These are phyloP conservation scores for Lithophane socia DNA, from an alignment of 2,888 invertebrate species.

Conservation along the genomic window DNA sequence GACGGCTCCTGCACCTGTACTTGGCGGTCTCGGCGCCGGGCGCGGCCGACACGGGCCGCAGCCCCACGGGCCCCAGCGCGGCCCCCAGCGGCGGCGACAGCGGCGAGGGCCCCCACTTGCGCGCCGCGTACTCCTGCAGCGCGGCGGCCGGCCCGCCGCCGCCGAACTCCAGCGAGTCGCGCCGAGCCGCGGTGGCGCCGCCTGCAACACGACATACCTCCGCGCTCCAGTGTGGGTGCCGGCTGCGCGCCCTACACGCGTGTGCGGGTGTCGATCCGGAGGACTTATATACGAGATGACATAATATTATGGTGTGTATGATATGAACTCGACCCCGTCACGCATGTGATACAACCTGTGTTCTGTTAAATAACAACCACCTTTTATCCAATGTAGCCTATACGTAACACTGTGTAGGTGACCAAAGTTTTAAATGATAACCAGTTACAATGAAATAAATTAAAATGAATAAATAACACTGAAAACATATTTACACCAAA, in stretches of 20 bases:
- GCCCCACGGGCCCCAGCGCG: slow-evolving; percentile 93
- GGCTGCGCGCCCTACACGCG: slow-evolving; percentile 64
- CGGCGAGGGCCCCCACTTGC: slow-evolving; percentile 91
- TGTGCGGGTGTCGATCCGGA: slow-evolving; percentile 25
- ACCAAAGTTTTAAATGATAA: slow-evolving; percentile 16
- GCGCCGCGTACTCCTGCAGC: slow-evolving; percentile 88
- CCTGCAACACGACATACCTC: slow-evolving; percentile 83
- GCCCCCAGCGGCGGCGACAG: slow-evolving; percentile 93
- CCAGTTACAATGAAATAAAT: slow-evolving; percentile 10
- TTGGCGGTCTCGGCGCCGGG: slow-evolving; percentile 97
- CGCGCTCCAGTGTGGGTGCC: slow-evolving; percentile 71
- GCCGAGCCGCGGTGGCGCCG: slow-evolving; percentile 86
- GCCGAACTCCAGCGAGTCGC: slow-evolving; percentile 91
- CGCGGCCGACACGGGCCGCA: slow-evolving; percentile 91
- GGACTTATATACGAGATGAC: slow-evolving; percentile 37
- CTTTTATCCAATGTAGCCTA: slow-evolving; percentile 1
- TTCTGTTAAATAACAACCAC: slow-evolving; percentile 12
- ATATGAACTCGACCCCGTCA: slow-evolving; percentile 19
- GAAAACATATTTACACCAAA: slow-evolving; percentile 41
- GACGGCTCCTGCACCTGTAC: slow-evolving; percentile 88
- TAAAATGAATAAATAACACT: neutral
- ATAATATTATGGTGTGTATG: slow-evolving; percentile 1
- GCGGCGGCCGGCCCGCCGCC: slow-evolving; percentile 82
- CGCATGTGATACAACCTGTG: neutral
- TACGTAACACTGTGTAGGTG: neutral